Conservation (phyloP, 2,797 vertebrate genomes). For the Melopsittacus undulatus region DNA sequence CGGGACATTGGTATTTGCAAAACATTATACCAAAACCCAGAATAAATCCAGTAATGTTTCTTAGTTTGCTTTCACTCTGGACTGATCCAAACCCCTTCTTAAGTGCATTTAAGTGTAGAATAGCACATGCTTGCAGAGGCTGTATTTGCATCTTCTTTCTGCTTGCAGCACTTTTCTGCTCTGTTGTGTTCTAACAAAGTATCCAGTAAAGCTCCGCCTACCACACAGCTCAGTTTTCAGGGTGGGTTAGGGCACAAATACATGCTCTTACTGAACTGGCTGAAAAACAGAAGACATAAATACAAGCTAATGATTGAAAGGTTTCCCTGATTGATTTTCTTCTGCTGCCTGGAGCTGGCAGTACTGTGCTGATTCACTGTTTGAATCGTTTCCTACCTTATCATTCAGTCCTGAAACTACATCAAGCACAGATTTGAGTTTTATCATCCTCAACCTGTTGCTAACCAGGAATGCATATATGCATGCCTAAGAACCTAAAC, state of each 20-base stretch:
- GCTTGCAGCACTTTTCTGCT: background rate
- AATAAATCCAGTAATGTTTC: background rate
- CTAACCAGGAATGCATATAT: background rate
- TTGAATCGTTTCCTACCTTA: background rate
- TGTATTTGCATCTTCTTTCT: background rate
- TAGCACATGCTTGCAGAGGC: background rate
- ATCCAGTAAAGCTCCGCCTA: background rate
- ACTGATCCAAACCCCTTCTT: background rate
- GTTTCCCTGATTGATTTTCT: background rate
- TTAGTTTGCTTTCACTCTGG: background rate
- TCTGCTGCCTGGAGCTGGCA: background rate
- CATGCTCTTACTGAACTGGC: background rate
- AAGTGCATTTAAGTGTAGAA: background rate
- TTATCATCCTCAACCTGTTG: background rate
- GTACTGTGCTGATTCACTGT: background rate
- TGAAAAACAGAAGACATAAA: background rate
- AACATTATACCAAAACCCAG: background rate
- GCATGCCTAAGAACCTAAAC: background rate
- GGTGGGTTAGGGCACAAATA: background rate
- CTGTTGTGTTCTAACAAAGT: background rate
- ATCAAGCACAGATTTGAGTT: background rate
- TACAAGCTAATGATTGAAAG: background rate
- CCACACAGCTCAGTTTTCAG: background rate
- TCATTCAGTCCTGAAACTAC: background rate
- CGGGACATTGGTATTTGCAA: background rate